Evolutionary conservation across 2,797 vertebrate genomes (phyloP).

Genomic region (Thripadectes ignobilis): DNA sequence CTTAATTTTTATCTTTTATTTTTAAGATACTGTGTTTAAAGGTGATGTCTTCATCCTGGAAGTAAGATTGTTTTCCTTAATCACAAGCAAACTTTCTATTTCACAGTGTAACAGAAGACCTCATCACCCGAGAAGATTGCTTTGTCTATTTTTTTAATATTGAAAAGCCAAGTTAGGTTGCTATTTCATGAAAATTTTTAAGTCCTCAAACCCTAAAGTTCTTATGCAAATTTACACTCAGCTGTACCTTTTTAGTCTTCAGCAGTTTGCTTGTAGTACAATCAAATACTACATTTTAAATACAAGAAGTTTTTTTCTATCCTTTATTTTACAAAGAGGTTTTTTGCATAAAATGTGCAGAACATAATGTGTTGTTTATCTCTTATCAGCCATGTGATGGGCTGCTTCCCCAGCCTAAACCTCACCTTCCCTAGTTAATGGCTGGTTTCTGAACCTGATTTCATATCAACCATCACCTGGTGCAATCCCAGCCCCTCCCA

Average conservation of each 20-base stretch:
- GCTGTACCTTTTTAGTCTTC: background rate
- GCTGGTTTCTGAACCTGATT: background rate
- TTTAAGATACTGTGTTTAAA: background rate
- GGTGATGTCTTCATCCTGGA: background rate
- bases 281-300: background rate
- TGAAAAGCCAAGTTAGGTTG: background rate
- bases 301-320: background rate
- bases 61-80: background rate
- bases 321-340: background rate
- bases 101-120: background rate
- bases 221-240: background rate
- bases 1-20: background rate
- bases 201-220: background rate
- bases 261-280: background rate
- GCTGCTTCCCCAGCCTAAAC: background rate
- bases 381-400: background rate
- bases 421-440: background rate
- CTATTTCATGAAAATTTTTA: background rate
- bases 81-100: constrained; percentile 5
- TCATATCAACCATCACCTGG: background rate
- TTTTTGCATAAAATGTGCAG: background rate
- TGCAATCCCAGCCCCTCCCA: background rate
- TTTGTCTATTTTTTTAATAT: background rate
- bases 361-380: background rate
- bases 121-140: background rate